Evolutionary conservation across 2,888 invertebrate genomes (phyloP), one percentile per base, ranked within the genome.

Genomic region (Acholoe squamosa): DNA sequence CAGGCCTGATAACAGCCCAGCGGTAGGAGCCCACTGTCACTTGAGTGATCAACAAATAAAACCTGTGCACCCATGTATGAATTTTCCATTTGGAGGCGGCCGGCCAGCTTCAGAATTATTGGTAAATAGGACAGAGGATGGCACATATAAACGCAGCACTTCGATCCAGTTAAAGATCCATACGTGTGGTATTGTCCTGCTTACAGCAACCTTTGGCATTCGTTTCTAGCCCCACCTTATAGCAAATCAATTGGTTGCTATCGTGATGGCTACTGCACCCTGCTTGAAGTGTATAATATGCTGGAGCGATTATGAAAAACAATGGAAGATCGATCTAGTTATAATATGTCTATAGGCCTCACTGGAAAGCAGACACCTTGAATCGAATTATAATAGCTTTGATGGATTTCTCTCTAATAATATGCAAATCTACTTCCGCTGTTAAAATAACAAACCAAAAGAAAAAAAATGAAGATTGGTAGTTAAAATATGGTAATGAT

Each of bases 61-160:
- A 71, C 71, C 71, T 71, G 71, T 71, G 28, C 71, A 71, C 71
- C 28, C 71, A 71, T 71, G 71, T 28, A 71, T 71, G 71, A 71
- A 28, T 71, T 71, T 71, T 71, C 71, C 71, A 71, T 71, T 71
- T 71, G 71, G 71, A 71, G 71, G 71, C 71, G 12, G 71, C 28
- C 31, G 71, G 5, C 31, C 25, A 71, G 71, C 71, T 28, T 25
- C 31, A 28, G 71, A 71, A 80, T 33, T 80, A 80, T 80, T 43
- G 80, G 80, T 80, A 80, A 80, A 80, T 80, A 80, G 33, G 80
- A n/a, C 80, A 43, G 80, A 19, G 71, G 80, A 33, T 80, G 80
- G 80, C 19, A 80, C 43, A 80, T 80, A 33, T 80, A 43, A 80
- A 33, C 80, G 80, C 34, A 16, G 43, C 22, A 19, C 80, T 80